Evolutionary conservation across 2,888 invertebrate genomes (phyloP), one percentile per base, ranked within the genome.

Genomic region (Cantharis rufa): DNA sequence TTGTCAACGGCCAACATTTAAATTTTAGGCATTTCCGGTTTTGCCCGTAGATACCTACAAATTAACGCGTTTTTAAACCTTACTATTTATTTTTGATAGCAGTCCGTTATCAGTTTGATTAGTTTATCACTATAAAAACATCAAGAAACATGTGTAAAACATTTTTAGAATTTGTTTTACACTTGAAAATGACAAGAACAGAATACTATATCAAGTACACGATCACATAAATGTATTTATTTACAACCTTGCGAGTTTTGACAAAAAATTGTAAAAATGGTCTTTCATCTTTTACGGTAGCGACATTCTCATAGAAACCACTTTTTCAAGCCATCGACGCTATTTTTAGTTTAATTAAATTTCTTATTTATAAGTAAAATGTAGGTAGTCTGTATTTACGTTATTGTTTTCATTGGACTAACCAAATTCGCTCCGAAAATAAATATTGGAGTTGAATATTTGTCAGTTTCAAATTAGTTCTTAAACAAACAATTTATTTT

Each of bases 131-230:
- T 82, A 84, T 85, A 86, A 86, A 86, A 86, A 87, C 85, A 85
- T 81, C 82, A 85, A 86, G 87, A 87, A 86, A 86, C 84, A 86
- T 87, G 87, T 87, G 24, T 48, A 87, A 86, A 86, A 86, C 86
- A 85, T 82, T 69, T 68, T 63, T 48, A 80, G 80, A 82, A 76
- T 76, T 70, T 28, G 72, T 76, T 72, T 76, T 73, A 27, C 32
- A 70, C 72, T 74, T 62, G 24, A 78, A 73, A 72, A 71, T 69
- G 75, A 75, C 75, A 75, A 68, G 64, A 62, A 76, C 69, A 63
- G 68, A 76, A 72, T 72, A 32, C 69, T 66, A 28, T 62, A 64
- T 63, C 62, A 69, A 69, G 69, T 69, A 64, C 74, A 70, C 13
- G 16, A 11, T 18, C 16, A 66, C 27, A 72, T 16, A 13, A 66